phyloP scores from a whole-genome alignment of 2,888 invertebrate genomes.

The Sipunculus nudus region DNA sequence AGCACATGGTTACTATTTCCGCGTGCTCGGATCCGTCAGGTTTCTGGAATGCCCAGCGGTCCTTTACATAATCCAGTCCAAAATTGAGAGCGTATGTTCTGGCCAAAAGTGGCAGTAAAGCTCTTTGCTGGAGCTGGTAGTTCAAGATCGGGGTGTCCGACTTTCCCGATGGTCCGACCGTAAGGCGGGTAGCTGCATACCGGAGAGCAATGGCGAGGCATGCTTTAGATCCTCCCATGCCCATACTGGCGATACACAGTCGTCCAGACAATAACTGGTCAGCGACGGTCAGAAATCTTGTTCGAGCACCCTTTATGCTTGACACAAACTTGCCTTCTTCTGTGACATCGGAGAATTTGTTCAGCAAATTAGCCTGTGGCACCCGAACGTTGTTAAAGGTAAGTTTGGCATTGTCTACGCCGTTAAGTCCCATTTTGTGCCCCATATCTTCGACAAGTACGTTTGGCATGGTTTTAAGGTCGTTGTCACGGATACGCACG shows the following conservation, averaged over 20 bases:
- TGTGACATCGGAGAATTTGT: conserved; percentile 40
- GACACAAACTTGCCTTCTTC: conserved; percentile 40
- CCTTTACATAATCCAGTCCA: conserved; percentile 45
- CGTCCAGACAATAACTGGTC: conserved; percentile 48
- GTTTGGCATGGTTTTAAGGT: conserved; percentile 37
- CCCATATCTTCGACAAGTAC: conserved; percentile 48
- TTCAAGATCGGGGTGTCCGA: conserved; percentile 44
- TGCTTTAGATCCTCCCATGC: conserved; percentile 32
- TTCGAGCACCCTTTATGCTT: conserved; percentile 38
- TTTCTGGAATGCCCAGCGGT: conserved; percentile 36
- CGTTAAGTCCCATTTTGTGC: conserved; percentile 47
- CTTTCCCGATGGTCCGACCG: conserved; percentile 42
- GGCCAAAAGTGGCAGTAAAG: conserved; percentile 44
- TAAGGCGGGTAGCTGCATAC: conserved; percentile 45
- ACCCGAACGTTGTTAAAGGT: conserved; percentile 43
- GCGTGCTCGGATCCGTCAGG: conserved; percentile 40
- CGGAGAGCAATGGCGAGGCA: conserved; percentile 39
- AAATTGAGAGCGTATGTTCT: conserved; percentile 46
- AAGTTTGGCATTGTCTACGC: conserved; percentile 49
- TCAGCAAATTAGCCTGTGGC: conserved; percentile 43
- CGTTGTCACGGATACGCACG: conserved; percentile 43
- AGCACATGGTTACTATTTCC: conserved; percentile 48
- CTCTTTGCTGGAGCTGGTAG: conserved; percentile 46
- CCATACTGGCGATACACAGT: conserved; percentile 46
- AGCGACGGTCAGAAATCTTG: conserved; percentile 45